Conservation (phyloP, 1,140 invertebrate species). For the Rhizoglyphus robini region DNA sequence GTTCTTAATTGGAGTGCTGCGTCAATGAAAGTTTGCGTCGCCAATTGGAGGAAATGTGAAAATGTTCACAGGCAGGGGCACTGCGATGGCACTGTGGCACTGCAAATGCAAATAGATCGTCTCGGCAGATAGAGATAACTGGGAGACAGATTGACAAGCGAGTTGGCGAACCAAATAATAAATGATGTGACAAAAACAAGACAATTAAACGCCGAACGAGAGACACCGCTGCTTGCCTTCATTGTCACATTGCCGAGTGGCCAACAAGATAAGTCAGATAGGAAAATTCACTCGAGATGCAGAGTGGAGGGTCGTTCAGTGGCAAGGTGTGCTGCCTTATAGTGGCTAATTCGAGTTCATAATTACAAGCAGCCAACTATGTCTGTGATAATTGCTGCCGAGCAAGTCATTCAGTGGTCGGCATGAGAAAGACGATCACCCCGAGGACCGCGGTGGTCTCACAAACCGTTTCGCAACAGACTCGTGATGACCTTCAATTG, state of each 20-base stretch:
- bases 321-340: too few species aligned
- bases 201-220: constrained; percentile 10
- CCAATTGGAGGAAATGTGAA: not conserved
- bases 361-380: constrained; percentile 6
- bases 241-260: constrained; percentile 7
- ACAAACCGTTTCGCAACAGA: too few species aligned
- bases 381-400: constrained; percentile 4
- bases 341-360: too few species aligned
- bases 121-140: constrained; percentile 3
- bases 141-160: constrained; percentile 8
- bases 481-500: too few species aligned
- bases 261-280: constrained; percentile 2
- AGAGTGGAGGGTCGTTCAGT: not conserved
- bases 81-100: not conserved
- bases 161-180: not conserved
- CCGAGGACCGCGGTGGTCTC: too few species aligned
- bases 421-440: too few species aligned
- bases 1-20: not conserved
- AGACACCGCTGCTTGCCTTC: constrained; percentile 4
- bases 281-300: not conserved
- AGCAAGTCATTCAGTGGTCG: not conserved
- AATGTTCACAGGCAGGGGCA: not conserved
- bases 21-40: not conserved
- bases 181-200: constrained; percentile 15
- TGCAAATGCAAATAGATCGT: not conserved